Conservation (phyloP, 2,888 invertebrate genomes). For the Rambutsinella grinnellia region DNA sequence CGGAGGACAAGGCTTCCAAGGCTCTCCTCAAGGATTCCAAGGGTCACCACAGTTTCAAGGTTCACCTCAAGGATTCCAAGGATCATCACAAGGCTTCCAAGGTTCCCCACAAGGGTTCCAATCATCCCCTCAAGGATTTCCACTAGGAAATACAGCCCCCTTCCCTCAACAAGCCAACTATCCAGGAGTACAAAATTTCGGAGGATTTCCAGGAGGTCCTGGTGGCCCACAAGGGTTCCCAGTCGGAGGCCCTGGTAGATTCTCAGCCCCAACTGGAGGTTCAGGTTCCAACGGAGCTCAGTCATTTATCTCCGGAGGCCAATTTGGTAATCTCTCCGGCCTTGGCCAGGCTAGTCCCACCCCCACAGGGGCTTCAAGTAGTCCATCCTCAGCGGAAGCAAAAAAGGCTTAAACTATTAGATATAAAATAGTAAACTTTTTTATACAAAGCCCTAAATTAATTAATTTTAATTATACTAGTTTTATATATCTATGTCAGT, state of each 20-base stretch:
- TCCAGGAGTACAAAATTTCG: slow-evolving; percentile 8
- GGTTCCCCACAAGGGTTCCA: slow-evolving; percentile 29
- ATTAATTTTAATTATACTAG: slow-evolving; percentile 14
- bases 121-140: too few relatives aligned
- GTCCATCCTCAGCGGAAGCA: slow-evolving; percentile 11
- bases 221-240: slow-evolving; percentile 28
- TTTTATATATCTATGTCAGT: background rate
- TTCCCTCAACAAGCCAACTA: slow-evolving; percentile 6
- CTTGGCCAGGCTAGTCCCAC: slow-evolving; percentile 33
- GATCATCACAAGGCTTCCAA: slow-evolving; percentile 28
- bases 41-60: too few relatives aligned
- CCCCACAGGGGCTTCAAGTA: slow-evolving; percentile 24
- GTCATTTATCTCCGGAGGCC: slow-evolving; percentile 30
- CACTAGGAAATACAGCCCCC: too few relatives aligned
- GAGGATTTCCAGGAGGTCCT: slow-evolving; percentile 21
- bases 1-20: slow-evolving; percentile 25
- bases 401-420: slow-evolving; percentile 33
- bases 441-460: slow-evolving; percentile 20
- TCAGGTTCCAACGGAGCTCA: slow-evolving; percentile 19
- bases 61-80: slow-evolving; percentile 19
- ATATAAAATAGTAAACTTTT: slow-evolving; percentile 10
- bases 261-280: slow-evolving; percentile 9
- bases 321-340: background rate
- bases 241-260: slow-evolving; percentile 22
- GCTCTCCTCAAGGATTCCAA: background rate